A percentile compares a stretch with the other conserved stretches of the same genome.
These are phyloP conservation scores for Cosmia trapezina DNA, from an alignment of 2,888 invertebrate species.

Conservation along the genomic window DNA sequence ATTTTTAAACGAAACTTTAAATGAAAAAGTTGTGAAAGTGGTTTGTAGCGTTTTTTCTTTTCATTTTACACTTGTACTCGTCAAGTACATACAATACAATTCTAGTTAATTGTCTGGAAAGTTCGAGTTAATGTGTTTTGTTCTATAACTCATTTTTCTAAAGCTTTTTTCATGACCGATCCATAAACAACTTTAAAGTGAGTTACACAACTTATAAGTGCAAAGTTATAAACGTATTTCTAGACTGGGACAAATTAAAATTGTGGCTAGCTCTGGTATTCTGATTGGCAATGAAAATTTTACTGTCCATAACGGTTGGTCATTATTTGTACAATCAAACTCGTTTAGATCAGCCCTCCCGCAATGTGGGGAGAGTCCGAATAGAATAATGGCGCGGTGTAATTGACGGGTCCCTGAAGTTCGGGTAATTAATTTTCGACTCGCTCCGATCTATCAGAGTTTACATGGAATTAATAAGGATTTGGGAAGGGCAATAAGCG, in stretches of 20 bases:
- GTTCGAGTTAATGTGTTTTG: slow-evolving; percentile 60
- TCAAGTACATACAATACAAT: slow-evolving; percentile 49
- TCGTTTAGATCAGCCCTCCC: slow-evolving; percentile 57
- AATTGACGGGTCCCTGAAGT: slow-evolving; percentile 79
- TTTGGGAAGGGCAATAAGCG: slow-evolving; percentile 57
- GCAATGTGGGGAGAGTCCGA: slow-evolving; percentile 69
- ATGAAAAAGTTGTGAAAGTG: slow-evolving; percentile 60
- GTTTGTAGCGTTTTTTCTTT: slow-evolving; percentile 54
- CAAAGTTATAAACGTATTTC: slow-evolving; percentile 35
- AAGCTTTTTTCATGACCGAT: slow-evolving; percentile 43
- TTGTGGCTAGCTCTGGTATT: slow-evolving; percentile 6
- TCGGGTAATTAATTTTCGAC: slow-evolving; percentile 80
- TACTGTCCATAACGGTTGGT: slow-evolving; percentile 27
- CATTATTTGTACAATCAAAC: slow-evolving; percentile 54
- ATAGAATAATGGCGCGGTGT: slow-evolving; percentile 78
- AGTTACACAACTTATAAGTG: slow-evolving; percentile 44
- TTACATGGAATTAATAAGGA: slow-evolving; percentile 70
- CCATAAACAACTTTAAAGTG: slow-evolving; percentile 51
- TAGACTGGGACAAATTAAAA: slow-evolving; percentile 29
- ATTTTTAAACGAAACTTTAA: slow-evolving; percentile 62
- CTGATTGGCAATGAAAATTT: slow-evolving; percentile 12
- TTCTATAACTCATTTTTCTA: slow-evolving; percentile 60
- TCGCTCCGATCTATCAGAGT: slow-evolving; percentile 74
- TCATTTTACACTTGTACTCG: slow-evolving; percentile 53
- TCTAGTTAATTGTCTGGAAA: slow-evolving; percentile 60